Conservation (phyloP, 2,888 invertebrate species). For the Acanthosepion lycidas region DNA sequence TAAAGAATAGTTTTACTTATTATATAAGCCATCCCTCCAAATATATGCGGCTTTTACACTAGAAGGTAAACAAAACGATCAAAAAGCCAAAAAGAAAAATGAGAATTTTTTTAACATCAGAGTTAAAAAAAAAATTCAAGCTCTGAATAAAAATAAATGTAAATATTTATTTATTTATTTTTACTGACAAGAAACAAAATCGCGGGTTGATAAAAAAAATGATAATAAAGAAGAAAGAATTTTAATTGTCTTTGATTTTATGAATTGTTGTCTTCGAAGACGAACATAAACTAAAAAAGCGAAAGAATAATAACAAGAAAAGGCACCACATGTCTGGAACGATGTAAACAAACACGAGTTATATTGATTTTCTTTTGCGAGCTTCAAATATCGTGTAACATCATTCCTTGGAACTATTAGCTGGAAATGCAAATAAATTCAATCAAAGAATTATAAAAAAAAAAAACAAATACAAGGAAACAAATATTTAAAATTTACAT, state of each 20-base stretch:
- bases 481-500: neutral
- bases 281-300: too few species aligned
- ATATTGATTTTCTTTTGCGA: neutral
- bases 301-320: neutral
- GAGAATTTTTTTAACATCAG: neutral
- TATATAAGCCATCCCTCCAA: too few species aligned
- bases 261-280: neutral
- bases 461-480: neutral
- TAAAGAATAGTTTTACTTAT: too few species aligned
- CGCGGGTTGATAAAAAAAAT: neutral
- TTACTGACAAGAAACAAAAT: neutral
- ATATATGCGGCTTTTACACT: too few species aligned
- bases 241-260: neutral
- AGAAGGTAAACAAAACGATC: too few species aligned
- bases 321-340: neutral
- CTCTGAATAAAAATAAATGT: neutral
- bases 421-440: neutral
- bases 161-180: neutral
- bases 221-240: neutral
- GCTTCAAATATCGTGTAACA: neutral
- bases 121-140: neutral
- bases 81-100: too few species aligned
- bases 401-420: neutral
- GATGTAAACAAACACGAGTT: neutral
- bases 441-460: neutral